Base-by-base conservation (phyloP, 1,140 invertebrate genomes). In the Hesperophylax magnus region DNA sequence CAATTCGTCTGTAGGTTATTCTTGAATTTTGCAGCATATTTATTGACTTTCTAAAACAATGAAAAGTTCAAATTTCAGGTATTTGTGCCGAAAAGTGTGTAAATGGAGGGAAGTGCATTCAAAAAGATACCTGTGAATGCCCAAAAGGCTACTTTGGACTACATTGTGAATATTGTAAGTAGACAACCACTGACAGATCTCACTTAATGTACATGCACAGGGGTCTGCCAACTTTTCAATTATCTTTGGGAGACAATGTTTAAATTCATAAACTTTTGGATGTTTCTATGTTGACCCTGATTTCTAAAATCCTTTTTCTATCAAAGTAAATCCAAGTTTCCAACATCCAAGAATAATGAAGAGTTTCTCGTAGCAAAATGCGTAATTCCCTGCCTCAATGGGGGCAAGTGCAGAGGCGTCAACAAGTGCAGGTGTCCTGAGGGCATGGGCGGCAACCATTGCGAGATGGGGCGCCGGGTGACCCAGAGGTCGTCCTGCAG, bases 101-200 rank as follows among this genome's bases (percentile, higher is more conserved):
- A 77, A 98, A 98, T 86, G 96, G 96, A n/a, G 97, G 97, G 11
- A 98, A 98, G 91, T 98, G 97, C 86, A 92, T 97, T 85, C 96
- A 97, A 87, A 98, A 98, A 87, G 96, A 98, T 86, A 96, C 94
- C 9, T 98, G 97, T 86, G 93, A 95, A 84, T 98, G 97, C 89
- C 92, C 96, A 3, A 96, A 95, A 88, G 97, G 97, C 53, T 97
- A 96, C 88, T 97, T 96, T 89, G 97, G 97, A 78, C 89, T 94
- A 24, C 92, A 93, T 75, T 98, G 97, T 88, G 96, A 98, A 93
- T 97, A 94, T 89, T 97, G 96, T 97, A 92, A 95, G 95, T 94
- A 86, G 6, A 14, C 39, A 47, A 47, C 39, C 0, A 47, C 11
- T 47, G 39, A 47, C 34, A 39, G 5, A 9, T 39, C 9, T 39